phyloP scores from a whole-genome alignment of 2,888 invertebrate species.

The Caenorhabditis sp. region DNA sequence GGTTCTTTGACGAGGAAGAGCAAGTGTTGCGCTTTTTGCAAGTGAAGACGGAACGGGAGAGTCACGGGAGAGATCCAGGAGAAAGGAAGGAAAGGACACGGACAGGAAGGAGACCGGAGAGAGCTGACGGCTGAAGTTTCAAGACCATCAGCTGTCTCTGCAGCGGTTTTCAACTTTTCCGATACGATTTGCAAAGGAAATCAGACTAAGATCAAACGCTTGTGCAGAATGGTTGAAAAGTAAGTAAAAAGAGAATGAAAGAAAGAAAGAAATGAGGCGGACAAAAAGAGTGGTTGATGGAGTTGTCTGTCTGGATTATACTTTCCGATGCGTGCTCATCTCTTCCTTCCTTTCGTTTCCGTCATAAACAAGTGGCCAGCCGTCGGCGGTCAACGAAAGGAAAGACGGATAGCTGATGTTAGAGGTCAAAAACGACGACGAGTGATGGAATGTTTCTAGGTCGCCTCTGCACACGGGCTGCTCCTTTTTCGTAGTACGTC shows the following conservation, averaged over 20 bases:
- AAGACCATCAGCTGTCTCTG: too few relatives aligned
- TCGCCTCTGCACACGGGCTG: neutral
- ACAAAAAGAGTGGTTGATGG: neutral
- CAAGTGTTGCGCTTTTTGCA: too few relatives aligned
- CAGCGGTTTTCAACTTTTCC: too few relatives aligned
- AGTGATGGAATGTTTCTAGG: slow-evolving; percentile 23
- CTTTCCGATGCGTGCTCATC: neutral
- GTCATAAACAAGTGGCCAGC: neutral
- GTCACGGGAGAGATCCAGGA: too few relatives aligned
- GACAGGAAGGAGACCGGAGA: too few relatives aligned
- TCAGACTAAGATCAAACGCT: too few relatives aligned
- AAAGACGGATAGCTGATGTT: slow-evolving; percentile 12
- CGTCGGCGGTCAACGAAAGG: slow-evolving; percentile 1
- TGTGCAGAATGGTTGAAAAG: neutral
- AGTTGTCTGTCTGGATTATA: neutral
- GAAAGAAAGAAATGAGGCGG: neutral
- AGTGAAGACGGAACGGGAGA: too few relatives aligned
- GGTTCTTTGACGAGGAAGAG: neutral
- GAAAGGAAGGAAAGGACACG: too few relatives aligned
- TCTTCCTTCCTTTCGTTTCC: neutral
- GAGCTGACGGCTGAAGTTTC: too few relatives aligned
- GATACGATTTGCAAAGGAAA: too few relatives aligned
- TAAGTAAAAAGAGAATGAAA: neutral
- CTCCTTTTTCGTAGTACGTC: slow-evolving; percentile 4
- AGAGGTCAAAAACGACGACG: slow-evolving; percentile 22